Evolutionary conservation across 2,797 vertebrate genomes (phyloP), one percentile per base, ranked within the genome.

Genomic region (Acanthurus leucopareius): DNA sequence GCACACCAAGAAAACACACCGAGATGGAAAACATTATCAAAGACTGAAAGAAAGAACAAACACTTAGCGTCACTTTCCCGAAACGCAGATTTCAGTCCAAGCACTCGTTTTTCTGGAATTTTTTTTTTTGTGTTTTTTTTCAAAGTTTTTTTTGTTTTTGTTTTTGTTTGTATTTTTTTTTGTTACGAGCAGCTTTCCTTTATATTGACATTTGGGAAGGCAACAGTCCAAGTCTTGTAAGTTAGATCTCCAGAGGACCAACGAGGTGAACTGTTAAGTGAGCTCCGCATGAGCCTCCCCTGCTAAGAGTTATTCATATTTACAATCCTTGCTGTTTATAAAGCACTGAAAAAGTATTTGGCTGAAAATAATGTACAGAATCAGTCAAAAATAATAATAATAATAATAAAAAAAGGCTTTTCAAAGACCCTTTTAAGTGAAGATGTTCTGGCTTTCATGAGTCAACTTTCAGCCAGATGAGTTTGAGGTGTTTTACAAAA

Each of bases 321-420:
- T 95, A 95, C 94, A 95, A 95, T 95, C 93, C 92, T 94, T 78
- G 92, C 95, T 93, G 94, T 95, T 93, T 76, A 94, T 95, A 95
- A 96, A 95, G 94, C 94, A 96, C 94, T 95, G 92, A 92, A 89
- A 93, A 94, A 94, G 86, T 93, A 94, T 95, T 95, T 95, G 94
- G 94, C 91, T 93, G 86, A 91, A 93, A 91, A 89, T 52, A 90
- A 91, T 77, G 65, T 90, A 87, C 75, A 90, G 82, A 88, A 87
- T 83, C 83, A 69, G 79, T 86, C 57, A 69, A 78, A 82, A 84
- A 72, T 35, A 80, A 82, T 51, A 58, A 58, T 15, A 35, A 25
- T 22, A 52, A 25, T 32, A 17, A 35, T 9, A 51, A 62, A 78
- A 67, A 79, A 83, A 84, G 88, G 83, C 81, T 72, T 83, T 80